phyloP scores from a whole-genome alignment of 2,888 invertebrate genomes.

The Eulithis testata region DNA sequence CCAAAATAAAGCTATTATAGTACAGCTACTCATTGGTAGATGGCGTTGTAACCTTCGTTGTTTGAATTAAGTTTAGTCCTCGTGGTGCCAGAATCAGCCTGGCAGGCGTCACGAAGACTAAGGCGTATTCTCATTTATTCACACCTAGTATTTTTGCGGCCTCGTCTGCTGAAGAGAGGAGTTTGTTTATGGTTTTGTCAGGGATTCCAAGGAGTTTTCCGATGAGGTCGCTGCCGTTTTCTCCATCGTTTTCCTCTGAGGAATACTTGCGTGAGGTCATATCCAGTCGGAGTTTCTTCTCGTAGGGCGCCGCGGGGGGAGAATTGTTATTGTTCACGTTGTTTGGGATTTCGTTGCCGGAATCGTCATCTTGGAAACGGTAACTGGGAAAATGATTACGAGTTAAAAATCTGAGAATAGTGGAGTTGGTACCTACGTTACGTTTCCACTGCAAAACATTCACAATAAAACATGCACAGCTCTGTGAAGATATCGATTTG shows the following conservation, averaged over 20 bases:
- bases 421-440: too few species aligned
- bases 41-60: conserved; percentile 59
- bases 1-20: conserved; percentile 20
- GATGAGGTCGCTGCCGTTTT: conserved; percentile 90
- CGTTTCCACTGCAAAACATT: too few species aligned
- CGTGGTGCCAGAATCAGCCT: conserved; percentile 77
- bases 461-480: neutral
- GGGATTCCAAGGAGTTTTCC: conserved; percentile 95
- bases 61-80: conserved; percentile 65
- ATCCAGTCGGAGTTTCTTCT: conserved; percentile 80
- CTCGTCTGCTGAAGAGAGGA: conserved; percentile 92
- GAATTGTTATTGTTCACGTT: conserved; percentile 84
- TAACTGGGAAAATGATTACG: conserved; percentile 54
- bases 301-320: conserved; percentile 82
- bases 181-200: conserved; percentile 93
- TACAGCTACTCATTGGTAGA: conserved; percentile 52
- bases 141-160: conserved; percentile 95
- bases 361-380: conserved; percentile 76
- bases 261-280: conserved; percentile 80
- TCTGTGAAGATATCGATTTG: too few species aligned
- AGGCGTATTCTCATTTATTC: conserved; percentile 87
- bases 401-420: too few species aligned
- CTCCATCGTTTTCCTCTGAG: conserved; percentile 81
- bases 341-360: conserved; percentile 76
- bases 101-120: conserved; percentile 80